Percentiles rank a stretch among this genome's conserved stretches.
phyloP scores from a whole-genome alignment of 2,797 vertebrate species.

The Rhinoraja longicauda region DNA sequence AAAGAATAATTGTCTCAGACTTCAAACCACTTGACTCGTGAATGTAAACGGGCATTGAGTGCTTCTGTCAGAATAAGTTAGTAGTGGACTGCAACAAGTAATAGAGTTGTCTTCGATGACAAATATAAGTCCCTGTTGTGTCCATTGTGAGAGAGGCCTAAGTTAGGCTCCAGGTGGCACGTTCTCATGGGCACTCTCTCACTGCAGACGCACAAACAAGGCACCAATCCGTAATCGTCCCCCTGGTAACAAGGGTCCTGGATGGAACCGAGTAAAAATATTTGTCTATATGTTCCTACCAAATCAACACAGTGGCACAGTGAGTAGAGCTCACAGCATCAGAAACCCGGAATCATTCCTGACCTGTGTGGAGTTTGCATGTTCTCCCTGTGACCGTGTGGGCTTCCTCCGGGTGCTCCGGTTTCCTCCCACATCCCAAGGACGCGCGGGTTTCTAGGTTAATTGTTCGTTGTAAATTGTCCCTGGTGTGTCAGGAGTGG shows the following conservation, averaged over 20 bases:
- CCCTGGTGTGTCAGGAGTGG: too few relatives aligned
- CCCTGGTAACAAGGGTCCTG: too few relatives aligned
- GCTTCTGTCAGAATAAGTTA: slow-evolving; percentile 12
- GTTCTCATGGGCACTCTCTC: background rate
- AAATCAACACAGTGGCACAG: too few relatives aligned
- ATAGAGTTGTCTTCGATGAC: background rate
- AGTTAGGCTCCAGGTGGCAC: background rate
- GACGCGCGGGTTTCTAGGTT: too few relatives aligned
- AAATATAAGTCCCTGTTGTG: background rate
- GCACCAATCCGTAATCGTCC: background rate
- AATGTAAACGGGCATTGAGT: background rate
- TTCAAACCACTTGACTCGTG: background rate
- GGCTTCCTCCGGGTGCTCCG: too few relatives aligned
- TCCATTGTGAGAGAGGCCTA: background rate
- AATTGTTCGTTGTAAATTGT: too few relatives aligned
- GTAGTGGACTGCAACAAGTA: background rate
- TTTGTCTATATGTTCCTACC: background rate
- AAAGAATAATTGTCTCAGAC: background rate
- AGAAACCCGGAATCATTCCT: too few relatives aligned
- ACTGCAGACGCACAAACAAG: background rate
- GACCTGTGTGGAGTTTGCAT: too few relatives aligned
- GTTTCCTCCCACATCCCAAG: too few relatives aligned
- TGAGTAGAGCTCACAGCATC: too few relatives aligned
- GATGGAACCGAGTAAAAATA: too few relatives aligned
- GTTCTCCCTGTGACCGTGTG: too few relatives aligned